A percentile compares a stretch with the other conserved stretches of the same genome.
These are phyloP conservation scores for Mycalesis mineus DNA, from an alignment of 2,888 invertebrate genomes.

Conservation along the genomic window DNA sequence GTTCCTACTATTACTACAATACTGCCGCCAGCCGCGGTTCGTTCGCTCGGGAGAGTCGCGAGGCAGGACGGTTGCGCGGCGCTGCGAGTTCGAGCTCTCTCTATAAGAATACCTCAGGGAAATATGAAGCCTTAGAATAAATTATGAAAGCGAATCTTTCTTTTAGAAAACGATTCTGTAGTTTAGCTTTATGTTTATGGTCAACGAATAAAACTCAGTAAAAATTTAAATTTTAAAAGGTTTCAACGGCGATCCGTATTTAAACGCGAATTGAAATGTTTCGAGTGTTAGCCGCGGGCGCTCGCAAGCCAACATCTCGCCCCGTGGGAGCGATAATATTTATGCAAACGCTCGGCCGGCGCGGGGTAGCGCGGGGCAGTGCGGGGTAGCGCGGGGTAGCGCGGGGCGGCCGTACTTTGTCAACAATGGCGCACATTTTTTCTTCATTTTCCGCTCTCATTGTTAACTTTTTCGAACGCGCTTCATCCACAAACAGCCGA, in stretches of 20 bases:
- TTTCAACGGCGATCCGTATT: neutral
- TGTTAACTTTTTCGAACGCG: constrained; percentile 1
- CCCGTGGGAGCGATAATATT: neutral
- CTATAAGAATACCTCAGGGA: too few relatives aligned
- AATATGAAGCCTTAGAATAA: too few relatives aligned
- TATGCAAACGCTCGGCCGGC: neutral
- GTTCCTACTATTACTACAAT: too few relatives aligned
- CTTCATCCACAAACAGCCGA: constrained; percentile 2
- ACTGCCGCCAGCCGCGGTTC: too few relatives aligned
- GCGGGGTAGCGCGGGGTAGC: neutral
- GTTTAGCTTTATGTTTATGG: neutral
- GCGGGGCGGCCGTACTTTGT: neutral
- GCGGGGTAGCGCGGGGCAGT: neutral
- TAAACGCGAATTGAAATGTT: neutral
- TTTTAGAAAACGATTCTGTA: neutral
- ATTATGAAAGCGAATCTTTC: too few relatives aligned
- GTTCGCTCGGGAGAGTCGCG: too few relatives aligned
- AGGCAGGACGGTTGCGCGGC: too few relatives aligned
- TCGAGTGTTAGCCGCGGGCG: neutral
- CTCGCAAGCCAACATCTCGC: neutral
- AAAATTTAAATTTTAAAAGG: neutral
- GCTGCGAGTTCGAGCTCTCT: too few relatives aligned
- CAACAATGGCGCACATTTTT: constrained; percentile 4
- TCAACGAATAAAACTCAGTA: neutral
- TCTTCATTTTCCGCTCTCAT: neutral